Evolutionary conservation across 35 echinoderm and acorn worm species (phyloP).

Genomic region (Apostichopus japonicus): DNA sequence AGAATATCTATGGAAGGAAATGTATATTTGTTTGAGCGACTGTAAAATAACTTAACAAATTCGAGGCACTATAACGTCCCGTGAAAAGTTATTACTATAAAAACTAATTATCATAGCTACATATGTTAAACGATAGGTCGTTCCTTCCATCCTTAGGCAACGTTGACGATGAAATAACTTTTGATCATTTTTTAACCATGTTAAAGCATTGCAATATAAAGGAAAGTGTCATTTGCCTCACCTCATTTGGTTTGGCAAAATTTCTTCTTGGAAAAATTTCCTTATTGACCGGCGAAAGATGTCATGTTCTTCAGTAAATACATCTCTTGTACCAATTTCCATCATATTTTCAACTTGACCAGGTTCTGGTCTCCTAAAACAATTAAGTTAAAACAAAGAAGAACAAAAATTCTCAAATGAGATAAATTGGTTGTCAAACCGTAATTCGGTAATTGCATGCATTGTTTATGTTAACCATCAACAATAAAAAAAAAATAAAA

Average conservation of each 20-base stretch:
- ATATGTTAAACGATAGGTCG: too few relatives aligned
- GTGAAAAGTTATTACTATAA: too few relatives aligned
- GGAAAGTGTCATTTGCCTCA: neutral
- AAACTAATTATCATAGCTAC: too few relatives aligned
- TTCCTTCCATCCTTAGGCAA: too few relatives aligned
- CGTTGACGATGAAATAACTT: neutral
- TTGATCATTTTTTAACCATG: neutral
- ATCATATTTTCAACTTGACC: slow-evolving; percentile 61
- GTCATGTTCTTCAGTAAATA: slow-evolving; percentile 76
- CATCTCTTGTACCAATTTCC: slow-evolving; percentile 69
- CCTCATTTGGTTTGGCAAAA: slow-evolving; percentile 64
- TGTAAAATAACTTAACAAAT: too few relatives aligned
- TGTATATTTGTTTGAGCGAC: too few relatives aligned
- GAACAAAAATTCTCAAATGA: neutral
- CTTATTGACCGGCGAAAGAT: slow-evolving; percentile 65
- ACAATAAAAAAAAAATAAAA: neutral
- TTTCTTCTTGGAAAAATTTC: slow-evolving; percentile 72
- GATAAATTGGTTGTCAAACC: neutral
- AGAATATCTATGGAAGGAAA: too few relatives aligned
- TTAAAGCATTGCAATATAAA: too few relatives aligned
- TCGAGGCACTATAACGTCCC: too few relatives aligned
- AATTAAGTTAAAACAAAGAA: neutral
- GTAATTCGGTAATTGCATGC: neutral
- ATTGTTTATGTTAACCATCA: too few relatives aligned
- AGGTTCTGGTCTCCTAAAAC: slow-evolving; percentile 44